Percentiles rank a stretch among this genome's conserved stretches.
These are phyloP conservation scores for Monarcha castaneiventris DNA, from an alignment of 2,113 vertebrate species.

Conservation along the genomic window DNA sequence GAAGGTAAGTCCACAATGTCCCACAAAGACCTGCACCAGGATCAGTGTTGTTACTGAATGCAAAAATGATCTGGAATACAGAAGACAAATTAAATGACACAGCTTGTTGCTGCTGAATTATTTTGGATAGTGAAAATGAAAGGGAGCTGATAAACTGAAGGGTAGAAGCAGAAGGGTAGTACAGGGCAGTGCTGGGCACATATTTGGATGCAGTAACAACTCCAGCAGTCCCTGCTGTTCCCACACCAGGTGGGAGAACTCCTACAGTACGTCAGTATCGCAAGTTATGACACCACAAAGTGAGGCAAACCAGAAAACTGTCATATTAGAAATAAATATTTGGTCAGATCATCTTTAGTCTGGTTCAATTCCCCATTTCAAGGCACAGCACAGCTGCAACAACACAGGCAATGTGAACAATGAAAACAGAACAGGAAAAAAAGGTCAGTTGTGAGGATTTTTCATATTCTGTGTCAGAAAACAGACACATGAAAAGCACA, in stretches of 20 bases:
- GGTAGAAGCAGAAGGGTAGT: not conserved
- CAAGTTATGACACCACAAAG: fast-evolving
- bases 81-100: not conserved
- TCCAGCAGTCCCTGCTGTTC: not conserved
- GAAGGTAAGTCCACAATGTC: not conserved
- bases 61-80: not conserved
- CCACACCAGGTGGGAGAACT: not conserved
- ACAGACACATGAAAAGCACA: not conserved
- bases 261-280: fast-evolving
- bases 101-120: not conserved
- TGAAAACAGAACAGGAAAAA: not conserved
- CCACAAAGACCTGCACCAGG: not conserved
- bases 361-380: not conserved
- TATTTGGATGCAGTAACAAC: not conserved
- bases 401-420: not conserved
- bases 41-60: not conserved
- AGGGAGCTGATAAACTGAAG: not conserved
- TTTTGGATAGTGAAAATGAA: not conserved
- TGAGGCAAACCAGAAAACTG: not conserved
- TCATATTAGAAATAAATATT: not conserved
- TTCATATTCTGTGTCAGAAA: not conserved
- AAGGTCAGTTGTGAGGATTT: not conserved
- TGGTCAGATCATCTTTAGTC: not conserved
- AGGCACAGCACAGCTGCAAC: not conserved
- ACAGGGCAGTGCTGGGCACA: not conserved